phyloP scores from a whole-genome alignment of 2,797 vertebrate species.

The Sebastolobus altivelis region DNA sequence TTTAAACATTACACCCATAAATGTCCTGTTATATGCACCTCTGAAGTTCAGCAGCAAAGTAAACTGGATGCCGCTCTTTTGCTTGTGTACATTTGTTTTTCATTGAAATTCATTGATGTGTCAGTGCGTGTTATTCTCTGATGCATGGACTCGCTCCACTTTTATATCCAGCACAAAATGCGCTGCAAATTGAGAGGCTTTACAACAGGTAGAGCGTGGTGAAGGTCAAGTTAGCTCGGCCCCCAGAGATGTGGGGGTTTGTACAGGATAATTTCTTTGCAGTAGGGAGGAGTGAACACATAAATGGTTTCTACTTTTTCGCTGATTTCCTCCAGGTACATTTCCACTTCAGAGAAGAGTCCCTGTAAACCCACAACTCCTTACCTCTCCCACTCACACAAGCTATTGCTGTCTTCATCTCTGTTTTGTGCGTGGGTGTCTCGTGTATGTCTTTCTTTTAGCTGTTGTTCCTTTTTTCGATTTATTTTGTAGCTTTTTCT shows the following conservation, averaged over 20 bases:
- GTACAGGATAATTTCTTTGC: slow-evolving; percentile 66
- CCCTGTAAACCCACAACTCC: slow-evolving; percentile 44
- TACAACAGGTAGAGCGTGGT: slow-evolving; percentile 58
- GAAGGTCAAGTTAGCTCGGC: slow-evolving; percentile 64
- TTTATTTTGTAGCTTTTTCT: neutral
- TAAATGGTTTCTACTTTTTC: slow-evolving; percentile 68
- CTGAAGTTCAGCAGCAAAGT: neutral
- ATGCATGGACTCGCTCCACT: slow-evolving; percentile 25
- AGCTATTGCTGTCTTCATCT: slow-evolving; percentile 11
- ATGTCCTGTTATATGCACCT: neutral
- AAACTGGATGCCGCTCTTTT: neutral
- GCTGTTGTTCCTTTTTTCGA: neutral
- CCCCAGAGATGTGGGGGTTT: slow-evolving; percentile 37
- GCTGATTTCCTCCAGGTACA: slow-evolving; percentile 76
- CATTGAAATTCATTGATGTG: slow-evolving; percentile 53
- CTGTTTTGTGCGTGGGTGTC: neutral
- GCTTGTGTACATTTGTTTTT: slow-evolving; percentile 31
- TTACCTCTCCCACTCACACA: slow-evolving; percentile 15
- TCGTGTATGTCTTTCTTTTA: neutral
- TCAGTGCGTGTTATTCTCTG: slow-evolving; percentile 35
- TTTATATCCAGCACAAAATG: slow-evolving; percentile 53
- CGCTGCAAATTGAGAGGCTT: slow-evolving; percentile 60
- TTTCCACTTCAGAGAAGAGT: slow-evolving; percentile 62
- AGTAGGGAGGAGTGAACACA: slow-evolving; percentile 62
- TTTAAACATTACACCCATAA: neutral